Evolutionary conservation across 2,113 vertebrate genomes (phyloP), one percentile per base, ranked within the genome.

Genomic region (Strix aluco): DNA sequence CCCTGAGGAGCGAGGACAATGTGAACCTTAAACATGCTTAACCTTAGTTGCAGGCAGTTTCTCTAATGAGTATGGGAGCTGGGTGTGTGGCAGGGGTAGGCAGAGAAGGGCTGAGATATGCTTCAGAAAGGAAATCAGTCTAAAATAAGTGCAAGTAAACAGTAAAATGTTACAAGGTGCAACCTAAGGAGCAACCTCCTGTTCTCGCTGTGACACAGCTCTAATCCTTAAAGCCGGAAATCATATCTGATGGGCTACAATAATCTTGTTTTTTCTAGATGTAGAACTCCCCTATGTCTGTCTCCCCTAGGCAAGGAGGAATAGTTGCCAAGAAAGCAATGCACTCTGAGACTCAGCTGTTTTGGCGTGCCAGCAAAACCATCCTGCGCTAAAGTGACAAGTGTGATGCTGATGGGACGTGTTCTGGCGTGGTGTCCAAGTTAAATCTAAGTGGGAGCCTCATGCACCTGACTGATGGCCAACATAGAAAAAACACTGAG

Each of bases 201-300:
- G 21, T 82, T 95, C 90, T 88, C 0, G 0, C 66, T 82, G 32
- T 58, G 90, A 32, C 84, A 15, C 47, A 55, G 61, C 70, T 80
- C 20, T 92, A 87, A 96, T 91, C 81, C 44, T 27, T 78, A 62
- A 75, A 94, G 73, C 89, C 2, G 11, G 95, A 94, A 88, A 69
- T 79, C 49, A 5, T 92, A 88, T 94, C 88, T 90, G 93, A 93
- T 96, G 82, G 86, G 94, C 92, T 88, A 59, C 88, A 86, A 40
- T 83, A 58, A 86, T 83, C 90, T 74, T 81, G 30, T 57, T 87
- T 88, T 95, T 89, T 78, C 86, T 92, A 70, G 71, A 34, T 0
- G 0, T 62, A 83, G 77, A 75, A 34, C 86, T 93, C 47, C 44
- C 38, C 62, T 77, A 1, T 30, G 61, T 81, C 84, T 71, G 57